A percentile compares a stretch with the other conserved stretches of the same genome.
Evolutionary conservation across 2,797 vertebrate genomes (phyloP).

Genomic region (Poecilia gillii): DNA sequence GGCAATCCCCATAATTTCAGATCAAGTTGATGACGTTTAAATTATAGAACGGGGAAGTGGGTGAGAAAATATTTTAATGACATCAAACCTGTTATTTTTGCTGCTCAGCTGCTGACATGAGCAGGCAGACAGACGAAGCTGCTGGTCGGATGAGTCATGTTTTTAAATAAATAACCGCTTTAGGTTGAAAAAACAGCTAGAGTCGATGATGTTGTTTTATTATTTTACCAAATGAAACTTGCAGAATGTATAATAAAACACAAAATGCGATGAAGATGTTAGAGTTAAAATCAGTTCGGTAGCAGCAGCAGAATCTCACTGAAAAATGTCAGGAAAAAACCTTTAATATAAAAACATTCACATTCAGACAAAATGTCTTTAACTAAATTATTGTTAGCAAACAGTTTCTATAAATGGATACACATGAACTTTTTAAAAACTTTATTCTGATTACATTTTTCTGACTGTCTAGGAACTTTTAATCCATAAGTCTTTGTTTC

Average conservation of each 20-base stretch:
- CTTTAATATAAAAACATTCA: neutral
- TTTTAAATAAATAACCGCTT: neutral
- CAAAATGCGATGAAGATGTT: neutral
- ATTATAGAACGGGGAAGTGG: neutral
- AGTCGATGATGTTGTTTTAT: neutral
- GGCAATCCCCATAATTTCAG: neutral
- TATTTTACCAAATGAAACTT: neutral
- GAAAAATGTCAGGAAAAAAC: neutral
- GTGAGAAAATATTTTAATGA: neutral
- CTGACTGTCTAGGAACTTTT: neutral
- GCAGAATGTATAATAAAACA: neutral
- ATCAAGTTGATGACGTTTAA: neutral
- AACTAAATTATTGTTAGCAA: neutral
- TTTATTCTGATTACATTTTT: neutral
- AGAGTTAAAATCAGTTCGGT: neutral
- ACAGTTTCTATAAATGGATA: neutral
- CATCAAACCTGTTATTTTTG: neutral
- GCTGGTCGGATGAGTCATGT: neutral
- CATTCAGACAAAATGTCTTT: neutral
- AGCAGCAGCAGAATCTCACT: neutral
- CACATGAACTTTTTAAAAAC: neutral
- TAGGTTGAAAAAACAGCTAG: neutral
- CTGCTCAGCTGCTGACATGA: neutral
- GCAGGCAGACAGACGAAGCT: neutral
- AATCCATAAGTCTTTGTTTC: neutral